Base-by-base conservation (phyloP, 2,888 invertebrate species). In the Drosophila kambysellisi region DNA sequence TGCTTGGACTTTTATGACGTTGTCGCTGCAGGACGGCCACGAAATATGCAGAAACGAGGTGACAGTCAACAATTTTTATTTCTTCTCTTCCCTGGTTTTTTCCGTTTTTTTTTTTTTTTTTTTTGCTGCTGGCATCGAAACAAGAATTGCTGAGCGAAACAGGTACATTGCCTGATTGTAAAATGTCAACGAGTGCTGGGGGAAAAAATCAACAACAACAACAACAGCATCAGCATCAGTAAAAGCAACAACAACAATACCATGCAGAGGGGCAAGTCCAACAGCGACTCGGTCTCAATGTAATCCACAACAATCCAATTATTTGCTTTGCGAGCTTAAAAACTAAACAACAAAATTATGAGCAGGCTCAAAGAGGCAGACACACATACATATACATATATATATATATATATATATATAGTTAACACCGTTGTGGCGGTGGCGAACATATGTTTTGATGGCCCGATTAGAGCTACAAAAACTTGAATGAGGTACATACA, bases 41-140 rank as follows among this genome's bases (percentile, higher is more conserved):
- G 70, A 74, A 84, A 76, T 83, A 83, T 86, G 88, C 81, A 83
- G 74, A 85, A 88, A 79, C 64, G 70, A 88, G 89, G 83, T 85
- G 83, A 88, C 83, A 85, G 77, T 66, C 65, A 67, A 72, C 88
- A 78, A 75, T 71, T 67, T 88, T 81, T 70, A 83, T 81, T 83
- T 57, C 35, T 17, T 29, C 58, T 20, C 30, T 15, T 43, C 30
- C 41, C 17, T n/a, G 11, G 25, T 41, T 46, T 6, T 52, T 39
- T 59, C 4, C 29, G n/a, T 8, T 43, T 5, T 46, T 53, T 39
- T 25, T 33, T n/a, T 7, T 53, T 57, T 39, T 61, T 11, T n/a
- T 52, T 32, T n/a, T 39, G 43, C n/a, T 60, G 32, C 48, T 74
- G 70, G 53, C 65, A 41, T 63, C 52, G n/a, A 61, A 68, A 71